A percentile compares a stretch with the other conserved stretches of the same genome.
Conservation (phyloP, 2,888 invertebrate genomes). For the Drosophila atripex region DNA sequence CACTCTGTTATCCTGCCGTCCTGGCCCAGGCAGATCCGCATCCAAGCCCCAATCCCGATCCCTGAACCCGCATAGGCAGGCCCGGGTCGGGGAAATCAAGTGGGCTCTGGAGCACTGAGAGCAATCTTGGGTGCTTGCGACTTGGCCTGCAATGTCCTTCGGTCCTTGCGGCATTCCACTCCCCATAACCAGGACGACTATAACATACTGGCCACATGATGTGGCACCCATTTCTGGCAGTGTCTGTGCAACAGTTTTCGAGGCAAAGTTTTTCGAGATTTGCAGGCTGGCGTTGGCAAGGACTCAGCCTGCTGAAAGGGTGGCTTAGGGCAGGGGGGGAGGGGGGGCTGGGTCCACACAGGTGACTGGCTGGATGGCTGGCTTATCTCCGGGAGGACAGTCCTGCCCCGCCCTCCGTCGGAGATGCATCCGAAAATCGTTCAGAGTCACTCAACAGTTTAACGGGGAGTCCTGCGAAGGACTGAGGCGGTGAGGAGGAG, state of each 20-base stretch:
- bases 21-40: neutral
- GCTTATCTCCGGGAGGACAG: slow-evolving; percentile 67
- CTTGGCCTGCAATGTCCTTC: neutral
- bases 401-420: slow-evolving; percentile 40
- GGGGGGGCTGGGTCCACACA: slow-evolving; percentile 12
- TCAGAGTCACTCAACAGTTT: slow-evolving; percentile 77
- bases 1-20: neutral
- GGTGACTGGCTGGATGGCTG: slow-evolving; percentile 42
- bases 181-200: neutral
- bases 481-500: neutral
- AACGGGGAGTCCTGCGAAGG: slow-evolving; percentile 49
- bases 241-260: slow-evolving; percentile 36
- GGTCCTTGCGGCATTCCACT: no score
- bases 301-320: slow-evolving; percentile 5
- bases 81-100: neutral
- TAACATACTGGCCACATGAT: neutral
- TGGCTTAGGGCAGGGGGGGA: neutral
- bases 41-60: neutral
- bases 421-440: slow-evolving; percentile 71
- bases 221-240: slow-evolving; percentile 7
- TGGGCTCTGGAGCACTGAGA: neutral
- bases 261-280: slow-evolving; percentile 42
- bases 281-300: slow-evolving; percentile 34
- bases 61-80: slow-evolving; percentile 43
- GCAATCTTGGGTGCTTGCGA: neutral